Conservation (phyloP, 2,797 vertebrate species). For the Falco cherrug region DNA sequence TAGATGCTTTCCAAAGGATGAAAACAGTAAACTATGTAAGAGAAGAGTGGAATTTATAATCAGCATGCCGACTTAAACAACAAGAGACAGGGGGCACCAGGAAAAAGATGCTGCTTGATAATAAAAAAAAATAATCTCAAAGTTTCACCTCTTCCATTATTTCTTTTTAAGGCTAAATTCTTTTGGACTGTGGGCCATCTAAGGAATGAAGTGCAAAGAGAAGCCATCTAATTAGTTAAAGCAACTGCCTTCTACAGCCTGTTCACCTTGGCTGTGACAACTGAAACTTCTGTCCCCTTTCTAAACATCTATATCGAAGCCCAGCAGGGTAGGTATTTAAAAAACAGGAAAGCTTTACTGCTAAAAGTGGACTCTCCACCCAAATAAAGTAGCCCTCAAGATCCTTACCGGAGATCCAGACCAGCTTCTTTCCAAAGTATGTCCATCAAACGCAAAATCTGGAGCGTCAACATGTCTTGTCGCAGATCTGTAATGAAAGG, state of each 20-base stretch:
- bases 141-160: background rate
- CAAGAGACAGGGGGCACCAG: background rate
- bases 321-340: background rate
- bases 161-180: background rate
- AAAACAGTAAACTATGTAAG: background rate
- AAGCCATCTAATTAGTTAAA: background rate
- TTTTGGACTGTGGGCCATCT: background rate
- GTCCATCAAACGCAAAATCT: slow-evolving; percentile 96
- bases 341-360: background rate
- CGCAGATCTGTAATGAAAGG: slow-evolving; percentile 83
- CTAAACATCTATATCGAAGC: no score
- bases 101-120: background rate
- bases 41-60: background rate
- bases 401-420: slow-evolving; percentile 91
- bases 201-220: background rate
- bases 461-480: slow-evolving; percentile 96
- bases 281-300: background rate
- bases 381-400: background rate
- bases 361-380: background rate
- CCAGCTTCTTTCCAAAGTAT: slow-evolving; percentile 96
- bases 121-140: background rate
- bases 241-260: background rate
- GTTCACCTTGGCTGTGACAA: background rate
- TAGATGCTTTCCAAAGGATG: background rate
- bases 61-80: background rate